phyloP scores from a whole-genome alignment of 2,888 invertebrate genomes.

The Lycia hirtaria region DNA sequence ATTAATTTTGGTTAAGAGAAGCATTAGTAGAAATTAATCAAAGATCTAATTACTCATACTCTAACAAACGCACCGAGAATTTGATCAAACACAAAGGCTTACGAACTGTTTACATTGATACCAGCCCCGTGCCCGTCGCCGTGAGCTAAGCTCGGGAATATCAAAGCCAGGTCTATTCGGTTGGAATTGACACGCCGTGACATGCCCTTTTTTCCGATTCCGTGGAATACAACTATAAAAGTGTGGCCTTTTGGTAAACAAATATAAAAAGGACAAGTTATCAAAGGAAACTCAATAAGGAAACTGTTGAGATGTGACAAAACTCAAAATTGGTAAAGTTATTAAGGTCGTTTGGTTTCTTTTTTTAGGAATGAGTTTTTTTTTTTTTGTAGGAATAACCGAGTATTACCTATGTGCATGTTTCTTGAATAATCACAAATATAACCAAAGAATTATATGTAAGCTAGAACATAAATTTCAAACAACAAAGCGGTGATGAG shows the following conservation, averaged over 20 bases:
- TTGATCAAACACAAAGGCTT: not conserved
- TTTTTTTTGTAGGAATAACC: not conserved
- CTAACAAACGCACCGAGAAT: not conserved
- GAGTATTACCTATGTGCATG: no score
- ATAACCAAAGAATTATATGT: no score
- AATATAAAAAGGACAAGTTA: conserved; percentile 8
- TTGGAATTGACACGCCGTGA: conserved; percentile 9
- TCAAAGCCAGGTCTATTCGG: conserved; percentile 8
- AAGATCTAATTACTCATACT: not conserved
- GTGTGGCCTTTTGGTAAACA: conserved; percentile 7
- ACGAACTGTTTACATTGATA: not conserved
- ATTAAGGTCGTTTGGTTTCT: not conserved
- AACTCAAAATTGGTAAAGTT: conserved; percentile 10
- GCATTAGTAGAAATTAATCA: not conserved
- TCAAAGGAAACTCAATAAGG: not conserved
- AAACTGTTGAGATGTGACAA: conserved; percentile 2
- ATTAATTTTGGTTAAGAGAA: no score
- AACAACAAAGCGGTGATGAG: no score
- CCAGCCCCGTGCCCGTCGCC: not conserved
- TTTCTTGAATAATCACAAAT: no score
- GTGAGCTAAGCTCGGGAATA: not conserved
- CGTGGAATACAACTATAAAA: conserved; percentile 6
- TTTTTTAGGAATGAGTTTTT: not conserved
- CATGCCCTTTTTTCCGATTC: not conserved
- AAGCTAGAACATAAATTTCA: no score